Evolutionary conservation across 2,888 invertebrate genomes (phyloP).

Genomic region (Tipula helvola): DNA sequence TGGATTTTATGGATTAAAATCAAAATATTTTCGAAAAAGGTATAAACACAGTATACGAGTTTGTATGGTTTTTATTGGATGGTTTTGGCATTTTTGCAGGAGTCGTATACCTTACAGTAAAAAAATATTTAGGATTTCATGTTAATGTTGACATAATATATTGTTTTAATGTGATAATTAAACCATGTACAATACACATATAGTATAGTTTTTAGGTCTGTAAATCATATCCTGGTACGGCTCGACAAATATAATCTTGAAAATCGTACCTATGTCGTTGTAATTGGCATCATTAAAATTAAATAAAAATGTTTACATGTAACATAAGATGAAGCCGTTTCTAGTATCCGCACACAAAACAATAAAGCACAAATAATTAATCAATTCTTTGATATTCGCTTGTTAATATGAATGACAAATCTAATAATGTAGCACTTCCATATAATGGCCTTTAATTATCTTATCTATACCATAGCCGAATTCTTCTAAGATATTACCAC

Average conservation of each 20-base stretch:
- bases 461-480: background rate
- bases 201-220: background rate
- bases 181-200: background rate
- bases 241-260: background rate
- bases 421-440: too few species aligned
- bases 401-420: too few species aligned
- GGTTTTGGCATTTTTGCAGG: background rate
- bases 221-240: too few species aligned
- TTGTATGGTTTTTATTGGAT: background rate
- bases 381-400: too few species aligned
- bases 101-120: background rate
- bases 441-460: too few species aligned
- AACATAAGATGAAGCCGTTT: background rate
- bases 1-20: constrained; percentile 4
- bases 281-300: background rate
- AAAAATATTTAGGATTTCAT: background rate
- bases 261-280: background rate
- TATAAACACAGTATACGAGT: background rate
- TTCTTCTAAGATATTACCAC: too few species aligned
- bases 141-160: background rate
- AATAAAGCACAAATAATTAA: too few species aligned
- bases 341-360: too few species aligned
- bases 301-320: background rate
- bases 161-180: background rate
- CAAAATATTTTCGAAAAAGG: background rate